Evolutionary conservation across 2,797 vertebrate genomes (phyloP).

Genomic region (Iguana delicatissima): DNA sequence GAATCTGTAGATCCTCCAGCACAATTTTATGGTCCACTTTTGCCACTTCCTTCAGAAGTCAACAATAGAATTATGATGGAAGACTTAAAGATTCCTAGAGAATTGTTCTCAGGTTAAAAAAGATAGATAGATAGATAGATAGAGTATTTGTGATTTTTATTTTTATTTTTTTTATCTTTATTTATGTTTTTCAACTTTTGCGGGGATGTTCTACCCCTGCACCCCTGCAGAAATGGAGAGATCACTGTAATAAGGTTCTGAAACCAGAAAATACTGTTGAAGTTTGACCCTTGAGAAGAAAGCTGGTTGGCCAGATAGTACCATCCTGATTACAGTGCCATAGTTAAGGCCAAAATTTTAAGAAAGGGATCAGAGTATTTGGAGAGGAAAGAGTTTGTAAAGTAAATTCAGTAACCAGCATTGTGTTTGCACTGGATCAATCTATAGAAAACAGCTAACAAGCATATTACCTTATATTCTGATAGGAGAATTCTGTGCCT

Average conservation of each 20-base stretch:
- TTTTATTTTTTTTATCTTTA: too few relatives aligned
- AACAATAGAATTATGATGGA: too few relatives aligned
- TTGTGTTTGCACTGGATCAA: not conserved
- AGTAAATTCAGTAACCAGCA: not conserved
- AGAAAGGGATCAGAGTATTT: not conserved
- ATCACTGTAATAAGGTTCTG: not conserved
- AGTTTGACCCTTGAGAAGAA: not conserved
- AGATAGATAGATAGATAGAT: too few relatives aligned
- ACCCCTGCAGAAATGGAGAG: too few relatives aligned
- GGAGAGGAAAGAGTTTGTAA: not conserved
- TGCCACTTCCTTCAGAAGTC: too few relatives aligned
- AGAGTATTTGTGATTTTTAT: too few relatives aligned
- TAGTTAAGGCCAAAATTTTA: not conserved
- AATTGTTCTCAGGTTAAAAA: too few relatives aligned
- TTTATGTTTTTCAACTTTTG: too few relatives aligned
- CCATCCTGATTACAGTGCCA: not conserved
- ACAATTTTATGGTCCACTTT: too few relatives aligned
- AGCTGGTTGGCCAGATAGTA: not conserved
- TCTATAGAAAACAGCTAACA: not conserved
- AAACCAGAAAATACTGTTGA: not conserved
- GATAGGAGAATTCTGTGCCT: not conserved
- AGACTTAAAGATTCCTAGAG: too few relatives aligned
- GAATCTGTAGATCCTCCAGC: too few relatives aligned
- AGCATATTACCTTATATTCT: not conserved
- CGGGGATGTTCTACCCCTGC: too few relatives aligned